These are phyloP conservation scores for Glaucopsyche alexis DNA, from an alignment of 2,888 invertebrate species.

Conservation along the genomic window DNA sequence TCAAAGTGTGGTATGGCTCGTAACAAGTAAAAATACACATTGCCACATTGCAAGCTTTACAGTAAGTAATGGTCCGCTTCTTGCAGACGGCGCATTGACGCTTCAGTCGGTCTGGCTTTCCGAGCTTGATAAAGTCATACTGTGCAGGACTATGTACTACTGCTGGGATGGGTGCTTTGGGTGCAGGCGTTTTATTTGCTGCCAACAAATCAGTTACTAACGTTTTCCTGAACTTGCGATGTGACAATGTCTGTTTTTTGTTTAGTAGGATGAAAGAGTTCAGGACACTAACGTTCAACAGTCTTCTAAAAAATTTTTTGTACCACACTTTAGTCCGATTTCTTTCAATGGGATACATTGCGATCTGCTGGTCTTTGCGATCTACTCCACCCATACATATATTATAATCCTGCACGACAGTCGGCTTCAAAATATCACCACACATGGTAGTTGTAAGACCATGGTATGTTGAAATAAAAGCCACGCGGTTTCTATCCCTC, in stretches of 20 bases:
- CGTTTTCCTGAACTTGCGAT: background rate
- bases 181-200: background rate
- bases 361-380: constrained; percentile 36
- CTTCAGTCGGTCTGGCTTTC: background rate
- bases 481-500: constrained; percentile 35
- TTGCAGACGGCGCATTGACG: constrained; percentile 1
- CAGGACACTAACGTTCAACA: background rate
- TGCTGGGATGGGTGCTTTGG: background rate
- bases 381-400: constrained; percentile 36
- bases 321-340: constrained; percentile 41
- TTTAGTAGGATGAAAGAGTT: constrained; percentile 3
- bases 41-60: constrained; percentile 29
- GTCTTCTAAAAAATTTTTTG: background rate
- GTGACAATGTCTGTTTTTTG: background rate
- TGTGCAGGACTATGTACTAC: background rate
- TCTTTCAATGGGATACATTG: constrained; percentile 40
- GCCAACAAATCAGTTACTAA: constrained; percentile 2
- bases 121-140: background rate
- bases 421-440: constrained; percentile 28
- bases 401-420: constrained; percentile 35
- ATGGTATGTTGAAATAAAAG: constrained; percentile 35
- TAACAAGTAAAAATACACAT: constrained; percentile 28
- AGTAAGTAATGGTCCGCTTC: constrained; percentile 20
- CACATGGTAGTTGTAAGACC: constrained; percentile 25
- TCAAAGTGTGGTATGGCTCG: constrained; percentile 29